A percentile compares a stretch with the other conserved stretches of the same genome.
Evolutionary conservation across 2,113 vertebrate genomes (phyloP).

Genomic region (Cromileptes altivelis): DNA sequence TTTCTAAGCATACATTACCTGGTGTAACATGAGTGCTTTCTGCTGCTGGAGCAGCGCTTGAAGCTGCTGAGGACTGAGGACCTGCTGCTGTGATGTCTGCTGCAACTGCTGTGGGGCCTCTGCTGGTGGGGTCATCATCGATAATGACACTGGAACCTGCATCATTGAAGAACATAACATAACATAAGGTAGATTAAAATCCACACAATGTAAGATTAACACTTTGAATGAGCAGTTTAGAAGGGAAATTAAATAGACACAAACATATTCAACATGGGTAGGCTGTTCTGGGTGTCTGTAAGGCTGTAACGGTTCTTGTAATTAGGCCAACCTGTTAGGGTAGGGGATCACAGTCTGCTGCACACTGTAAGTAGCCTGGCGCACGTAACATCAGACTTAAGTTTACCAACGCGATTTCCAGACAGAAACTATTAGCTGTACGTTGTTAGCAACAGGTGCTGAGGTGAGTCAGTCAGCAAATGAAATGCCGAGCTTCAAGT

Average conservation of each 20-base stretch:
- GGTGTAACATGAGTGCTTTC: conserved; percentile 86
- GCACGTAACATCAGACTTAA: no score
- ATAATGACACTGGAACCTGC: conserved; percentile 76
- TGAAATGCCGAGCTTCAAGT: no score
- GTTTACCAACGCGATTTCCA: no score
- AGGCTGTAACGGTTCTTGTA: no score
- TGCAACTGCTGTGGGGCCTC: conserved; percentile 83
- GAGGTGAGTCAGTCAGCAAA: no score
- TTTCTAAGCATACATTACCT: conserved; percentile 66
- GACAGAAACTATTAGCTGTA: no score
- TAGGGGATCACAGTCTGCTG: no score
- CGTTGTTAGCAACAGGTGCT: no score
- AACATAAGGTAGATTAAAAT: background rate
- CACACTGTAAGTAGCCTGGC: no score
- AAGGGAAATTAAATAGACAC: background rate
- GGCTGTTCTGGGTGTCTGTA: background rate
- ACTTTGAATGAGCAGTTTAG: background rate
- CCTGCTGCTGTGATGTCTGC: conserved; percentile 77
- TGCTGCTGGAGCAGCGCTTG: conserved; percentile 85
- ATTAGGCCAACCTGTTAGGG: no score
- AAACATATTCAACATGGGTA: background rate
- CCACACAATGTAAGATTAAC: background rate
- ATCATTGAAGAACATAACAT: background rate
- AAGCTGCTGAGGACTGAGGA: conserved; percentile 85
- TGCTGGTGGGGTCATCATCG: conserved; percentile 85